Evolutionary conservation across 1,140 invertebrate species (phyloP).

Genomic region (Drosophila nigromelanica): DNA sequence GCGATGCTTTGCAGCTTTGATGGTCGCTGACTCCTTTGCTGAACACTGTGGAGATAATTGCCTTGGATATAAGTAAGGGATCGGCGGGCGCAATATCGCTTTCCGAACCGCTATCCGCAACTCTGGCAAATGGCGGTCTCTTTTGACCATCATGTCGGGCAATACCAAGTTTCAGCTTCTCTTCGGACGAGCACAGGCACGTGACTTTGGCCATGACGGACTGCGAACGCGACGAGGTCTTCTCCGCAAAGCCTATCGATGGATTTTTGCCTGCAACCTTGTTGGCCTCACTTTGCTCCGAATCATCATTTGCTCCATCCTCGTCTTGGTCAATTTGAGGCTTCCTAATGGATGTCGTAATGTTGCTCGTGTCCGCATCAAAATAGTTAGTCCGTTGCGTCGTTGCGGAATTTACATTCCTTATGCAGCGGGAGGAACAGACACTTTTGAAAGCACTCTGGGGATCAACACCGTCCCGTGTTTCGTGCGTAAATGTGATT

Average conservation of each 20-base stretch:
- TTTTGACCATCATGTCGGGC: background rate
- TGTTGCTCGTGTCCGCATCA: slow-evolving; percentile 1
- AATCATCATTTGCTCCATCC: background rate
- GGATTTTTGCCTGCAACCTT: slow-evolving; percentile 1
- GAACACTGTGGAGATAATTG: background rate
- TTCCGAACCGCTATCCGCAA: slow-evolving; percentile 39
- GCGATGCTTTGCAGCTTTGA: background rate
- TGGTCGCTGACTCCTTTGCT: background rate
- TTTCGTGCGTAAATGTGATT: too few relatives aligned
- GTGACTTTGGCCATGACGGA: slow-evolving; percentile 59
- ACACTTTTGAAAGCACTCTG: too few relatives aligned
- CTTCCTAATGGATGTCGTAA: too few relatives aligned
- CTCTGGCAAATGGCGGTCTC: slow-evolving; percentile 16
- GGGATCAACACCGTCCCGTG: too few relatives aligned
- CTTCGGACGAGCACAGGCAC: slow-evolving; percentile 42
- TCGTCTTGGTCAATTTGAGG: background rate
- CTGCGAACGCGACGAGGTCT: slow-evolving; percentile 53
- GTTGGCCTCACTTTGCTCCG: background rate
- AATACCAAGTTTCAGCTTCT: slow-evolving; percentile 5
- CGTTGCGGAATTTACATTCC: too few relatives aligned
- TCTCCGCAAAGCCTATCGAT: slow-evolving; percentile 34
- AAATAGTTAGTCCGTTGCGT: background rate
- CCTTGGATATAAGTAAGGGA: slow-evolving; percentile 6
- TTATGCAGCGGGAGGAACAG: too few relatives aligned
- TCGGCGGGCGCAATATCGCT: background rate